Percentiles rank a stretch among this genome's conserved stretches.
phyloP scores from a whole-genome alignment of 2,888 invertebrate genomes.

The Cheilosia urbana region DNA sequence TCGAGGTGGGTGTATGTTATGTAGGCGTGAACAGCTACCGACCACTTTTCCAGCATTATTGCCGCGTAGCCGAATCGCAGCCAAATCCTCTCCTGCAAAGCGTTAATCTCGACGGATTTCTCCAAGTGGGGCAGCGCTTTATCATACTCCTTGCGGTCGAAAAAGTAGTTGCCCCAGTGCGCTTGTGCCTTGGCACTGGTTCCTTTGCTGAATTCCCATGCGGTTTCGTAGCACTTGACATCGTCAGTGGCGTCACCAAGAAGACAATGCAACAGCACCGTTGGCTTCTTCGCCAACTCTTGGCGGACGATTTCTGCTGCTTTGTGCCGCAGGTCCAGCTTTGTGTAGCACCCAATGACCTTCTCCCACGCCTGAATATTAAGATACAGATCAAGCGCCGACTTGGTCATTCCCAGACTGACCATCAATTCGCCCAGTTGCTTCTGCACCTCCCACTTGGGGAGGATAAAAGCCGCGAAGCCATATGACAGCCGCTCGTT shows the following conservation, averaged over 20 bases:
- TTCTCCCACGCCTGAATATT: constrained; percentile 95
- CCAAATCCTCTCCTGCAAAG: constrained; percentile 94
- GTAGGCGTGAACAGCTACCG: constrained; percentile 92
- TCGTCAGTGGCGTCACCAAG: constrained; percentile 95
- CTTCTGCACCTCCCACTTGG: constrained; percentile 91
- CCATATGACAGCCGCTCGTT: constrained; percentile 85
- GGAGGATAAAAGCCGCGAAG: constrained; percentile 89
- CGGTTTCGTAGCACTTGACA: constrained; percentile 91
- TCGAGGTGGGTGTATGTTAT: constrained; percentile 94
- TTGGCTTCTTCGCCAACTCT: constrained; percentile 90
- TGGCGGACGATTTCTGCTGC: constrained; percentile 95
- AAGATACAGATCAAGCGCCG: constrained; percentile 91
- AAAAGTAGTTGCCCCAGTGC: constrained; percentile 93
- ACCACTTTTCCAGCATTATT: constrained; percentile 91
- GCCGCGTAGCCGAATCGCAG: constrained; percentile 94
- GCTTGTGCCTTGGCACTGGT: constrained; percentile 93
- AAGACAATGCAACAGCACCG: constrained; percentile 94
- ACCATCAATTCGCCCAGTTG: constrained; percentile 91
- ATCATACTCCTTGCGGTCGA: constrained; percentile 89
- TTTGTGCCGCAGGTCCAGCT: constrained; percentile 93
- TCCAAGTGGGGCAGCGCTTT: constrained; percentile 92
- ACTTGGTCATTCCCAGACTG: constrained; percentile 92
- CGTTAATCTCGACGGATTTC: constrained; percentile 93
- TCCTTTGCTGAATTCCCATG: constrained; percentile 94
- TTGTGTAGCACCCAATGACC: constrained; percentile 95